Evolutionary conservation across 2,888 invertebrate species (phyloP).

Genomic region (Steinernema carpocapsae): DNA sequence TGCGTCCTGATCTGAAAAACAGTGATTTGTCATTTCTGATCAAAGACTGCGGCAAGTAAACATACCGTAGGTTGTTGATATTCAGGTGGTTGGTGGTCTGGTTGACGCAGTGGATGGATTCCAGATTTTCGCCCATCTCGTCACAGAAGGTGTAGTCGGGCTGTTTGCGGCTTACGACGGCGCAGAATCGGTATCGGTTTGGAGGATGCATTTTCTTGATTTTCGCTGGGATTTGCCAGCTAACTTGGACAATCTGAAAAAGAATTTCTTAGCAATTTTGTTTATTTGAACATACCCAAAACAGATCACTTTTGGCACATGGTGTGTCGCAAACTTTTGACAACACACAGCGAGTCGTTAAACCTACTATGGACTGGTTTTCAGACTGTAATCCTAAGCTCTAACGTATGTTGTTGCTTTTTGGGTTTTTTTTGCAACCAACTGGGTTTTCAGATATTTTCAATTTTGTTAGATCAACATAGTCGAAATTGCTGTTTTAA

Average conservation of each 20-base stretch:
- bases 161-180: slow-evolving; percentile 47
- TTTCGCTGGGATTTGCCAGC: slow-evolving; percentile 25
- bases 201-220: slow-evolving; percentile 7
- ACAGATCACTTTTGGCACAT: no score
- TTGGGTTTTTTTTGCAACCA: neutral
- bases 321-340: no score
- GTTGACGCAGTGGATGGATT: slow-evolving; percentile 58
- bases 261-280: no score
- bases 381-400: no score
- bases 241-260: slow-evolving; percentile 19
- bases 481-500: no score
- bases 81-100: slow-evolving; percentile 50
- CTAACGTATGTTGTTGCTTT: neutral
- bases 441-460: no score
- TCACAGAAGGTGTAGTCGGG: slow-evolving; percentile 56
- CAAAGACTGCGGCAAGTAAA: neutral
- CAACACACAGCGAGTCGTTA: no score
- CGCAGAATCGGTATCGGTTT: slow-evolving; percentile 51
- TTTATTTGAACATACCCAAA: no score
- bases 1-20: slow-evolving; percentile 38
- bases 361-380: no score
- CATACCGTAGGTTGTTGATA: slow-evolving; percentile 46
- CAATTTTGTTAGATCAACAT: no score
- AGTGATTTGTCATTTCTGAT: neutral
- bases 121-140: slow-evolving; percentile 55